phyloP scores from a whole-genome alignment of 1,140 invertebrate species.

The Globodera ellingtonae region DNA sequence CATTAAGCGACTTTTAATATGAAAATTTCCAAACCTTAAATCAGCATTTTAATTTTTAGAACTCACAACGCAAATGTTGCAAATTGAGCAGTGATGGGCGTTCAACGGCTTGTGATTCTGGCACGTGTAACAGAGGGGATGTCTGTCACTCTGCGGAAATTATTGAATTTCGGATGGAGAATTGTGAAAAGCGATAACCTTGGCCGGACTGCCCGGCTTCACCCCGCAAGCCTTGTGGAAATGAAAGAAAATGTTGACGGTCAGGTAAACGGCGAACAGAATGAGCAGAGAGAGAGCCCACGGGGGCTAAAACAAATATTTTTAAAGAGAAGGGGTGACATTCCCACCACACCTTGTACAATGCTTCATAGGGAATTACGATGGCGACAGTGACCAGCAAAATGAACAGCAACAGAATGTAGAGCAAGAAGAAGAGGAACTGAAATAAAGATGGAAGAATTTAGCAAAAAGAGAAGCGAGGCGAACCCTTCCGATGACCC shows the following conservation, averaged over 20 bases:
- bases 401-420: conserved; percentile 53
- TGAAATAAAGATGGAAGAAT: conserved; percentile 38
- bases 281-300: not conserved
- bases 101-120: conserved; percentile 81
- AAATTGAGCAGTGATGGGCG: conserved; percentile 86
- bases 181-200: conserved; percentile 43
- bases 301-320: not conserved
- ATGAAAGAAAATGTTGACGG: conserved; percentile 48
- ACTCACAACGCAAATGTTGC: conserved; percentile 88
- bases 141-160: conserved; percentile 42
- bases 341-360: conserved; percentile 47
- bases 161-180: not conserved
- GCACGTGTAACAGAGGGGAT: conserved; percentile 77
- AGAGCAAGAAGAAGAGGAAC: conserved; percentile 58
- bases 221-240: conserved; percentile 56
- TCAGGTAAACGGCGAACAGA: conserved; percentile 22
- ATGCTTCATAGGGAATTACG: conserved; percentile 56
- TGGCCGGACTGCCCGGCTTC: conserved; percentile 52
- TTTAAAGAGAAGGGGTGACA: conserved; percentile 37
- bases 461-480: conserved; percentile 7
- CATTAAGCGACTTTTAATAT: not conserved
- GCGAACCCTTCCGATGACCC: conserved; percentile 37
- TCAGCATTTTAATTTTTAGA: conserved; percentile 70
- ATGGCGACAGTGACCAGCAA: conserved; percentile 51
- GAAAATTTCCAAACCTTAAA: conserved; percentile 9